Base-by-base conservation (phyloP, 1,140 invertebrate genomes). In the Drosophila quadrilineata region DNA sequence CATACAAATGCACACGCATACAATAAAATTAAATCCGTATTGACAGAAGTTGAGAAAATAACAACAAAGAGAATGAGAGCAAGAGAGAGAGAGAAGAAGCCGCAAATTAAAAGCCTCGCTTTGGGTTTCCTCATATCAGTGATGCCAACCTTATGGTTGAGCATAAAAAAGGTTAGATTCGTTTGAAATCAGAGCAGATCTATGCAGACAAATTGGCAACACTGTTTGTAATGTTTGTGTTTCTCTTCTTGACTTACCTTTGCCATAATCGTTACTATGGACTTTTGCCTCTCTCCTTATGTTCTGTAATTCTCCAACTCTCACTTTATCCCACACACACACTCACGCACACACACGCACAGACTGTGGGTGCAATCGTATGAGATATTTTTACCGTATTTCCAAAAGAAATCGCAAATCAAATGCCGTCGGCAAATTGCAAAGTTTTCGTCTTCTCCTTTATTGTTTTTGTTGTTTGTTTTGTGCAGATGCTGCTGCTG, bases 1-100 rank as follows among this genome's bases (percentile, higher is more conserved):
- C 12, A 12, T 29, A 19, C 12, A 28, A 9, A 14, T 38, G 26
- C 22, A 28, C 52, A 64, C 41, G 3, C 54, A 53, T 33, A 46
- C 54, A 66, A 79, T 79, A 48, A 77, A 79, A 79, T 74, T 63
- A 74, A 75, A 75, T 50, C 66, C 56, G 59, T 80, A 79, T 80
- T 75, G 75, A 75, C 71, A 82, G 67, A 71, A 40, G 10, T 3
- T 26, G 41, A 45, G 41, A 38, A 38, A 17, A 8, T 10, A 38
- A 19, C 9, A 33, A 41, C 9, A 21, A 14, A 36, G 46, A 35
- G 19, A 35, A 10, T 19, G 16, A 41, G 22, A 40, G 26, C n/a
- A 17, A 10, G 19, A 14, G 33, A 19, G 5, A 29, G 35, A 8
- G 6, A 9, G 29, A 22, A 21, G 17, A 14, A 19, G 28, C 1